phyloP scores from a whole-genome alignment of 92 coral and sea anemone species.

The Porites divaricata region DNA sequence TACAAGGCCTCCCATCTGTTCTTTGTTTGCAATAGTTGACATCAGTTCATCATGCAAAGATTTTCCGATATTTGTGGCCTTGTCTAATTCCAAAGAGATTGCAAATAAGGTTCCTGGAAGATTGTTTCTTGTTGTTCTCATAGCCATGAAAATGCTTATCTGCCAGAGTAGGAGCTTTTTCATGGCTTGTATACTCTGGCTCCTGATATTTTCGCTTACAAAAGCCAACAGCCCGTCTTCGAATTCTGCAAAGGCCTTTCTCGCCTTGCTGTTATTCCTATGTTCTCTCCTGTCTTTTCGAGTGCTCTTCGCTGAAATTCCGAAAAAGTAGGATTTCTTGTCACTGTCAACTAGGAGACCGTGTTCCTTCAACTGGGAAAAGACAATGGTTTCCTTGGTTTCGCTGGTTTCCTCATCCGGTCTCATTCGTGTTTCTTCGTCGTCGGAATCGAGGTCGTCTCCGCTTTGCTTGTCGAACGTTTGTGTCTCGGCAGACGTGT shows the following conservation, averaged over 20 bases:
- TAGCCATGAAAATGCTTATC: slow-evolving; percentile 26
- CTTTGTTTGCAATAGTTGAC: too few species aligned
- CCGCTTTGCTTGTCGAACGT: background rate
- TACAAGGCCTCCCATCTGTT: too few species aligned
- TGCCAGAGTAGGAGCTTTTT: slow-evolving; percentile 33
- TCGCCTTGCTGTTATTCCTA: slow-evolving; percentile 13
- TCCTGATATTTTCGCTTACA: slow-evolving; percentile 39
- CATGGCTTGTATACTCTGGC: slow-evolving; percentile 42
- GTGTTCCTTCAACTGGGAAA: slow-evolving; percentile 37
- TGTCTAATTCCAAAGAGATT: too few species aligned
- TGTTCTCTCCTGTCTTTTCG: slow-evolving; percentile 9
- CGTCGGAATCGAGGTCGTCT: background rate
- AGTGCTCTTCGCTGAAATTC: slow-evolving; percentile 62
- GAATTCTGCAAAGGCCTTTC: slow-evolving; percentile 49
- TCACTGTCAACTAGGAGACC: slow-evolving; percentile 19
- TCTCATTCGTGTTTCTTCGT: background rate
- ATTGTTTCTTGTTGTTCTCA: slow-evolving; percentile 2
- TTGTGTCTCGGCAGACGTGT: slow-evolving; percentile 9
- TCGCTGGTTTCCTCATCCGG: too few species aligned
- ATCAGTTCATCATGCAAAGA: too few species aligned
- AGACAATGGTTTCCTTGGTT: slow-evolving; percentile 42
- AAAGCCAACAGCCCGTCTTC: slow-evolving; percentile 31
- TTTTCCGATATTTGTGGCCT: too few species aligned
- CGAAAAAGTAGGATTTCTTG: slow-evolving; percentile 20
- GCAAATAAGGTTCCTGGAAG: slow-evolving; percentile 2